A percentile compares a stretch with the other conserved stretches of the same genome.
Conservation (phyloP, 2,113 vertebrate species). For the Perca flavescens region DNA sequence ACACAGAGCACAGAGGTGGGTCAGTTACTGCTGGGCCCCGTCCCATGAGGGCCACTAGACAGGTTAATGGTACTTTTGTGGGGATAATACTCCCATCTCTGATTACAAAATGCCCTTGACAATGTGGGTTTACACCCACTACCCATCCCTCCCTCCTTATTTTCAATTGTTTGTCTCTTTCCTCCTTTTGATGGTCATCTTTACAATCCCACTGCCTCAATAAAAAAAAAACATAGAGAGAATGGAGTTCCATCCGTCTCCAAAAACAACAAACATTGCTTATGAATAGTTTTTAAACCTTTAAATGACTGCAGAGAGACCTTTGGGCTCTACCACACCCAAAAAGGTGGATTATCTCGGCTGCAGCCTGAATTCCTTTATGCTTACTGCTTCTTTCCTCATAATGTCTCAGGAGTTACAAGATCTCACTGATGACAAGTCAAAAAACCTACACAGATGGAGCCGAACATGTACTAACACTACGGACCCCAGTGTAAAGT, state of each 20-base stretch:
- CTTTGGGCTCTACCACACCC: conserved; percentile 40
- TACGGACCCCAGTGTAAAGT: neutral
- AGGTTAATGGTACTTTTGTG: conserved; percentile 64
- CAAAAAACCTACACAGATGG: neutral
- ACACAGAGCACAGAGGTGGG: conserved; percentile 79
- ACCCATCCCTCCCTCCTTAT: neutral
- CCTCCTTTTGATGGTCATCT: conserved; percentile 41
- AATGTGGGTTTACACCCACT: conserved; percentile 50
- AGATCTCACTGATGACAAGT: neutral
- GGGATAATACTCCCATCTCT: conserved; percentile 59
- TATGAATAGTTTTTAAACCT: conserved; percentile 55
- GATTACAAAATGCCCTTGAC: conserved; percentile 73
- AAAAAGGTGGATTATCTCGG: conserved; percentile 50
- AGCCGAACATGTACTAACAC: neutral
- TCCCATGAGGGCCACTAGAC: conserved; percentile 48
- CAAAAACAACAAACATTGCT: conserved; percentile 43
- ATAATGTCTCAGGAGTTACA: conserved; percentile 8
- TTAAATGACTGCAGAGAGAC: conserved; percentile 26
- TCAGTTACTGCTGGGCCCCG: conserved; percentile 44
- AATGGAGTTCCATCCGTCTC: conserved; percentile 36
- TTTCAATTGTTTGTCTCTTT: conserved; percentile 54
- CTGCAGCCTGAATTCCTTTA: conserved; percentile 44
- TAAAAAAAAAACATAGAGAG: conserved; percentile 29
- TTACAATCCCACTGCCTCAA: conserved; percentile 43
- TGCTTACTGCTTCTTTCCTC: conserved; percentile 15